A percentile compares a stretch with the other conserved stretches of the same genome.
Evolutionary conservation across 2,888 invertebrate genomes (phyloP).

Genomic region (Ormyrus rosae): DNA sequence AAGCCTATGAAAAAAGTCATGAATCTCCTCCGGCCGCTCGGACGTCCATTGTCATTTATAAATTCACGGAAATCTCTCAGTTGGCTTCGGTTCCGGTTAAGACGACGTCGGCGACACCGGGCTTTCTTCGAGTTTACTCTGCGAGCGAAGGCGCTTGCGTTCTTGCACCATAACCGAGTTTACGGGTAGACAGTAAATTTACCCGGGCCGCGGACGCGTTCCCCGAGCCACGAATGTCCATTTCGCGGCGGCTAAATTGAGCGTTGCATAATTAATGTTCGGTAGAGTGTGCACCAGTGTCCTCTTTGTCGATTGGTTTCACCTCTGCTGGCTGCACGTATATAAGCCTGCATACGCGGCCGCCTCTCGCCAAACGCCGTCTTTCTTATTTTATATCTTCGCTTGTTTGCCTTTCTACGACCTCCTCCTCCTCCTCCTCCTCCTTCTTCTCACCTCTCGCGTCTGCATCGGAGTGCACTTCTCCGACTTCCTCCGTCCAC

Average conservation of each 20-base stretch:
- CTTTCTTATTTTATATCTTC: slow-evolving; percentile 52
- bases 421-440: not conserved
- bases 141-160: not conserved
- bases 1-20: not conserved
- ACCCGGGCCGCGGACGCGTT: slow-evolving; percentile 30
- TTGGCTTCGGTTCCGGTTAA: slow-evolving; percentile 6
- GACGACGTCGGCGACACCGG: slow-evolving; percentile 14
- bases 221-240: slow-evolving; percentile 58
- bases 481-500: slow-evolving; percentile 2
- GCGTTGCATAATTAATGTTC: slow-evolving; percentile 70
- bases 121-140: slow-evolving; percentile 38
- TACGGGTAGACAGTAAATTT: slow-evolving; percentile 52
- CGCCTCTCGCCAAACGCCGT: slow-evolving; percentile 24
- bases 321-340: not conserved
- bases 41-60: slow-evolving; percentile 35
- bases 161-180: slow-evolving; percentile 18
- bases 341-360: not conserved
- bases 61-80: slow-evolving; percentile 43
- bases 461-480: slow-evolving; percentile 4
- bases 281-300: not conserved
- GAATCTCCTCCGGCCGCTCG: not conserved
- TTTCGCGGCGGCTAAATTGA: slow-evolving; percentile 66
- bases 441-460: too few relatives aligned
- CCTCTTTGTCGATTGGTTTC: slow-evolving; percentile 22
- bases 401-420: slow-evolving; percentile 44